Evolutionary conservation across 2,113 vertebrate genomes (phyloP), one percentile per base, ranked within the genome.

Genomic region (Ceyx cyanopectus): DNA sequence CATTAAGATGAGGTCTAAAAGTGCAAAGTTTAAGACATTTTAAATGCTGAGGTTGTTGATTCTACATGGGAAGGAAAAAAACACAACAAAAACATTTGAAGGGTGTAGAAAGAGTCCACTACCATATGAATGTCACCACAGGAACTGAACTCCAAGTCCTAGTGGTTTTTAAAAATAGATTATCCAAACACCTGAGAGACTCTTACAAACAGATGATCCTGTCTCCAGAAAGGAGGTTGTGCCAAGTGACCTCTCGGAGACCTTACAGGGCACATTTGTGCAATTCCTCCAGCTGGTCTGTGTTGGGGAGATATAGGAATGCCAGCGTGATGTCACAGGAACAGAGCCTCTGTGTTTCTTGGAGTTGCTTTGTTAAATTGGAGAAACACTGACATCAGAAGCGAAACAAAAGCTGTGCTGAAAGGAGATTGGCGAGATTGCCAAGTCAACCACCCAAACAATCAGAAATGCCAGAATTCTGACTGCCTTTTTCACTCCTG

Each of bases 91-190:
- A 88, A 19, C 57, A 85, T 40, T 18, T 65, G 75, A 70, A 56
- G 26, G 30, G 40, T 21, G 65, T 51, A 72, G 63, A 77, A 81
- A 51, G 29, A 65, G 32, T 30, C 37, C 50, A 15, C 46, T n/a
- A 72, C 67, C 20, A 5, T 8, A 10, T 14, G 34, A 61, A 89
- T 29, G 34, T 37, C 34, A 26, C 46, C 32, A 27, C 30, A 56
- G 32, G 45, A 58, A 72, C 5, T 68, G 90, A 63, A 84, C 80
- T 89, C 68, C 90, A 84, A 80, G 90, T 84, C 80, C 85, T 29
- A 8, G 50, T 69, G 74, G 34, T 75, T 89, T 84, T 84, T 75
- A 90, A 86, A 90, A 86, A 86, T 72, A 93, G 91, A 66, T 85
- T 81, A 81, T 61, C 76, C 58, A 86, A 81, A 90, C 81, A 81